These are phyloP conservation scores for Amazona guildingii DNA, from an alignment of 2,113 vertebrate species.

Conservation along the genomic window DNA sequence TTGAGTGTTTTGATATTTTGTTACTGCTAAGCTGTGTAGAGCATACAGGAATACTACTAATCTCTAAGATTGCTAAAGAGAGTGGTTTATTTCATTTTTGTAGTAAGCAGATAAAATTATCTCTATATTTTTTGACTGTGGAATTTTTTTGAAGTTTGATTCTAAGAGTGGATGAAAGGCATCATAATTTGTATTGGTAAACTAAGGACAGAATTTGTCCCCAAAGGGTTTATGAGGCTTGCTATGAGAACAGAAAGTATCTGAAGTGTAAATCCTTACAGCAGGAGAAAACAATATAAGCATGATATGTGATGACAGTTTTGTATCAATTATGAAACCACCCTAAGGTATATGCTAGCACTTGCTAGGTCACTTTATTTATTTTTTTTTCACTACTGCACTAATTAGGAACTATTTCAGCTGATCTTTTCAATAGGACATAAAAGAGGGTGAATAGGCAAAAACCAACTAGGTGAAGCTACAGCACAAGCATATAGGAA, in stretches of 20 bases:
- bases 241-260: conserved; percentile 4
- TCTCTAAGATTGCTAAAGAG: not conserved
- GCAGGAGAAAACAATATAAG: not conserved
- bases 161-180: not conserved
- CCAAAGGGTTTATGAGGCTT: conserved; percentile 23
- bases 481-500: not conserved
- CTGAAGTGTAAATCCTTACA: conserved; percentile 29
- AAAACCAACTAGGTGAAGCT: not conserved
- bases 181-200: not conserved
- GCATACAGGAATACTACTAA: not conserved
- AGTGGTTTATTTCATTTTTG: not conserved
- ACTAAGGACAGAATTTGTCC: not conserved
- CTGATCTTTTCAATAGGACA: not conserved
- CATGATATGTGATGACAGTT: not conserved
- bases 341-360: not conserved
- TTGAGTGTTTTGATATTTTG: not conserved
- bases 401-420: conserved; percentile 38
- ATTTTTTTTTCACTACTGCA: not conserved
- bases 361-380: not conserved
- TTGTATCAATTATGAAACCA: conserved; percentile 2
- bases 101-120: not conserved
- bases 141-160: not conserved
- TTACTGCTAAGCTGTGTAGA: not conserved
- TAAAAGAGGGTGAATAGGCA: not conserved
- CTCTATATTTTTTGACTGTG: not conserved